Base-by-base conservation (phyloP, 1,140 invertebrate genomes). In the Rhopalosiphum padi region DNA sequence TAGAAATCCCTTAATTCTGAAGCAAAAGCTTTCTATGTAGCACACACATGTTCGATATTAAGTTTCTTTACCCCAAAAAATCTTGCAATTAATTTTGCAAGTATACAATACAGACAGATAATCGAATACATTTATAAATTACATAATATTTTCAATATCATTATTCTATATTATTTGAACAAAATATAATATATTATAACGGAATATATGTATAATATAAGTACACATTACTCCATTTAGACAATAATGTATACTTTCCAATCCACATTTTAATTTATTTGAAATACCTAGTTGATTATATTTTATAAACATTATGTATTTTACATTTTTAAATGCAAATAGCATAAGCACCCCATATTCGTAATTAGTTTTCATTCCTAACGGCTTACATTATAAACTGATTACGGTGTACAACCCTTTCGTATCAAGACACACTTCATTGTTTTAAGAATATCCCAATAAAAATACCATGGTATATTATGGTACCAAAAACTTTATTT, bases 401-500 rank as follows among this genome's bases (percentile, higher is more conserved):
- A 88, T 48, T 48, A 88, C 30, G 86, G n/a, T 25, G 46, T 51
- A 18, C 15, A n/a, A n/a, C 60, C 60, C 60, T 77, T 86, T 86
- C 85, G 30, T 41, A 46, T 86, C 85, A 86, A 86, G 85, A 86
- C 7, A 85, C 41, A 43, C 37, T 46, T 46, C 41, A 43, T 86
- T 46, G 41, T 86, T 88, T 48, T 51, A 88, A 48, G 30, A 53
- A 46, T 89, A n/a, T 37, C 0, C 53, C 35, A 25, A 37, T 89
- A 89, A 89, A 89, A 89, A 53, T 53, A 55, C 21, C 87, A 37
- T 23, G 48, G n/a, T 37, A 89, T 89, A 37, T 55, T 55, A 55
- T 37, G 48, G 35, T 90, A 60, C 51, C 35, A 41, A 90, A 43
- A 55, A 60, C 51, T 90, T 90, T 90, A 89, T 90, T 60, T 90